Evolutionary conservation across 2,888 invertebrate species (phyloP).

Genomic region (Phaonia tiefii): DNA sequence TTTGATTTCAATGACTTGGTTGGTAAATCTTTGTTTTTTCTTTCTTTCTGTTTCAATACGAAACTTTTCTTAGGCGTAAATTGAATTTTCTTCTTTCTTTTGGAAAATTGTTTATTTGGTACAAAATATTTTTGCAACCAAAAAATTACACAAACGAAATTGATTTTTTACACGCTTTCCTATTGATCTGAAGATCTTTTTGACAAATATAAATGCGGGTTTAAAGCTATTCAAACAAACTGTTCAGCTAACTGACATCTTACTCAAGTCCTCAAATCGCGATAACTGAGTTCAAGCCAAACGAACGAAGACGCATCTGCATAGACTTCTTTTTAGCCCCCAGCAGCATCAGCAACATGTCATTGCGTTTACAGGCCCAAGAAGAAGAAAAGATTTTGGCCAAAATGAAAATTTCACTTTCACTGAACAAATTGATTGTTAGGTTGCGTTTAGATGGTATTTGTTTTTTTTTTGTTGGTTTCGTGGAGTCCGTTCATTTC

Average conservation of each 20-base stretch:
- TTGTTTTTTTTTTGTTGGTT: slow-evolving; percentile 34
- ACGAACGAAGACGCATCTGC: slow-evolving; percentile 30
- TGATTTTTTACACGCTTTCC: background rate
- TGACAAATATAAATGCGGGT: background rate
- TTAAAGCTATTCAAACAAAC: background rate
- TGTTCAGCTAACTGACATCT: slow-evolving; percentile 19
- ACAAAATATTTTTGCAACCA: slow-evolving; percentile 11
- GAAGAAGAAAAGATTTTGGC: no score
- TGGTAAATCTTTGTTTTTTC: background rate
- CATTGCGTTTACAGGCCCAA: slow-evolving; percentile 35
- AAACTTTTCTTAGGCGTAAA: slow-evolving; percentile 5
- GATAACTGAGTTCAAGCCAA: no score
- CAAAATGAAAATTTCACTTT: slow-evolving; percentile 56
- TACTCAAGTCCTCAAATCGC: slow-evolving; percentile 36
- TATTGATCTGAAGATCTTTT: no score
- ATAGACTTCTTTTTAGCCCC: slow-evolving; percentile 21
- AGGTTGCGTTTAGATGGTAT: slow-evolving; percentile 10
- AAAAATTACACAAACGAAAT: background rate
- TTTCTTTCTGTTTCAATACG: slow-evolving; percentile 21
- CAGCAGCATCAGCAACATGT: background rate
- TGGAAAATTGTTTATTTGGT: slow-evolving; percentile 2
- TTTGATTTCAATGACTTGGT: slow-evolving; percentile 16
- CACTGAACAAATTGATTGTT: slow-evolving; percentile 48
- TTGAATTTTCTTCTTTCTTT: background rate
- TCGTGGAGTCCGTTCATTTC: no score